phyloP scores from a whole-genome alignment of 2,113 vertebrate genomes.

The Terrapene triunguis region DNA sequence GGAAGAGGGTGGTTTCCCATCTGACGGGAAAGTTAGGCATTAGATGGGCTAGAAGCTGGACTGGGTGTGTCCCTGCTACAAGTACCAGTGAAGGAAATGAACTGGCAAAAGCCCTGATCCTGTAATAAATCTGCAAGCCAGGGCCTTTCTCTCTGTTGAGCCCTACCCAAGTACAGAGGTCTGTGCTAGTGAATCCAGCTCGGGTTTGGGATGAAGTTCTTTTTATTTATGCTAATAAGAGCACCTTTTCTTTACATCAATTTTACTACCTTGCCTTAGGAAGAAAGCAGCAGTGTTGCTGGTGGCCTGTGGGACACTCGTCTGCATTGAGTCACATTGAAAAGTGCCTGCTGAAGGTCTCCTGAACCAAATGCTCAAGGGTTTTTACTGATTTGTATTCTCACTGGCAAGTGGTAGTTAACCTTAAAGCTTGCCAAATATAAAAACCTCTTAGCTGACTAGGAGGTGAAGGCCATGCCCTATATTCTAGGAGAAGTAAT shows the following conservation, averaged over 20 bases:
- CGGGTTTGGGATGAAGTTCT: slow-evolving; percentile 21
- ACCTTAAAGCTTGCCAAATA: slow-evolving; percentile 19
- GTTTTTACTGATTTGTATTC: not conserved
- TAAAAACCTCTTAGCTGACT: not conserved
- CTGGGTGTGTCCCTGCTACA: not conserved
- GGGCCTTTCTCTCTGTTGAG: slow-evolving; percentile 30
- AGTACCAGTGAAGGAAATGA: not conserved
- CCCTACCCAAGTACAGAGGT: slow-evolving; percentile 58
- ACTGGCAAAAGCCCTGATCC: not conserved
- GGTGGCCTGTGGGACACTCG: slow-evolving; percentile 57
- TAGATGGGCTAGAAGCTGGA: not conserved
- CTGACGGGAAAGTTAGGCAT: not conserved
- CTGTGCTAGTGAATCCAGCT: slow-evolving; percentile 66
- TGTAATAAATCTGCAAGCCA: slow-evolving; percentile 32
- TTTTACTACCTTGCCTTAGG: not conserved
- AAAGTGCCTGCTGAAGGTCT: slow-evolving; percentile 28
- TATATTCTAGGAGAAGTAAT: not conserved
- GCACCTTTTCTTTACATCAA: not conserved
- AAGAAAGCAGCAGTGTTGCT: slow-evolving; percentile 57
- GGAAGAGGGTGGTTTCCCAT: not conserved
- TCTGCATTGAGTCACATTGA: slow-evolving; percentile 36
- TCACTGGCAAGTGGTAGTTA: slow-evolving; percentile 24
- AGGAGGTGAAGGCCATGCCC: not conserved
- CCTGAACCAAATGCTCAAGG: not conserved
- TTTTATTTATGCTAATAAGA: slow-evolving; percentile 38